These are phyloP conservation scores for Platorchestia sp. DNA, from an alignment of 1,140 invertebrate genomes.

Conservation along the genomic window DNA sequence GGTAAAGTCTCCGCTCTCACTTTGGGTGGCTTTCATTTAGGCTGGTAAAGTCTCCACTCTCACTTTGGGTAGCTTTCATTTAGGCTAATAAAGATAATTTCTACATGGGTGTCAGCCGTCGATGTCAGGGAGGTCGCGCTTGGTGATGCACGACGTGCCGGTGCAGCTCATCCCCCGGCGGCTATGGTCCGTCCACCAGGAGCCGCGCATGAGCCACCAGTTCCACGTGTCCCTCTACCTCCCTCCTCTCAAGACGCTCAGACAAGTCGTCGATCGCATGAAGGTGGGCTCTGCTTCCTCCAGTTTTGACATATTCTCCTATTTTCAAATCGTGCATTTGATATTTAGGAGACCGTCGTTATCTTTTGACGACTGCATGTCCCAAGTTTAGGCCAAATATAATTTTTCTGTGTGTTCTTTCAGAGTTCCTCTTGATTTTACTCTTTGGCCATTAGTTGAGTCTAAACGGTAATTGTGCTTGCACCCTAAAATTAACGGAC, in stretches of 20 bases:
- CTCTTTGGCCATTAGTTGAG: no score
- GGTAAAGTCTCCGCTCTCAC: no score
- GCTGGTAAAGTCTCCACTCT: no score
- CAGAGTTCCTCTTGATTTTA: no score
- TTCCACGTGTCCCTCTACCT: conserved; percentile 72
- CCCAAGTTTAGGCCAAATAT: no score
- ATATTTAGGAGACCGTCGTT: background rate
- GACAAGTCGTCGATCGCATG: conserved; percentile 84
- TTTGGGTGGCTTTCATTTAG: no score
- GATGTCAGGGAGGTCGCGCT: conserved; percentile 69
- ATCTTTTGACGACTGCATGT: background rate
- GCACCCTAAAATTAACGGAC: no score
- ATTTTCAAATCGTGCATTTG: background rate
- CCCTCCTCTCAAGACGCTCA: conserved; percentile 81
- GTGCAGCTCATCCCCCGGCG: conserved; percentile 82
- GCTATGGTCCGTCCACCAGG: conserved; percentile 82
- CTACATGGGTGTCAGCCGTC: conserved; percentile 69
- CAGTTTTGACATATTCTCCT: background rate
- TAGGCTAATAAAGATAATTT: background rate
- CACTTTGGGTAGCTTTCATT: no score
- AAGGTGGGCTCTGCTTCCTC: conserved; percentile 73
- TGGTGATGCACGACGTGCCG: conserved; percentile 86
- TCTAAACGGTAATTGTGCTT: no score
- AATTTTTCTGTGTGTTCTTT: no score
- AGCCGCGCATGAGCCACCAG: conserved; percentile 76